Evolutionary conservation across 2,113 vertebrate species (phyloP).

Genomic region (Pangasianodon hypophthalmus): DNA sequence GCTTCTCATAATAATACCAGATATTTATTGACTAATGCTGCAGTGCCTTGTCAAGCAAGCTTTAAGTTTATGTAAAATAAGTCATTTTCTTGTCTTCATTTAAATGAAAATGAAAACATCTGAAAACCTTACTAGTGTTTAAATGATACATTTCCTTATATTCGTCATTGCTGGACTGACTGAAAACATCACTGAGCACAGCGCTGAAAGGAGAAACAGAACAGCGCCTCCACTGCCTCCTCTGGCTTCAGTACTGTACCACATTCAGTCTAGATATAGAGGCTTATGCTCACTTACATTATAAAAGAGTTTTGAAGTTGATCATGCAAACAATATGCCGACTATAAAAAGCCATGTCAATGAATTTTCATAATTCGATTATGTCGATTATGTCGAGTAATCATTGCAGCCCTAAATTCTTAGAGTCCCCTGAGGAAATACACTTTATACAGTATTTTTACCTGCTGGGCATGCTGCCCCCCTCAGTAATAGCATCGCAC

Average conservation of each 20-base stretch:
- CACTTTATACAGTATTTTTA: constrained; percentile 52
- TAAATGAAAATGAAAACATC: background rate
- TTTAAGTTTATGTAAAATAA: background rate
- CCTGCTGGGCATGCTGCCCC: constrained; percentile 79
- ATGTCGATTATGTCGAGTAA: background rate
- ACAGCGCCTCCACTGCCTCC: background rate
- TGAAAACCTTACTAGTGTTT: background rate
- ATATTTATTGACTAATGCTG: background rate
- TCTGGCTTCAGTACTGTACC: background rate
- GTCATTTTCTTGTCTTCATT: background rate
- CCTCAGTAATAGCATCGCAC: constrained; percentile 84
- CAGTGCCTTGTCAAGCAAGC: background rate
- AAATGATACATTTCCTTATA: background rate
- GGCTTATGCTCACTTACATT: background rate
- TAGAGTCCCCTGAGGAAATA: background rate
- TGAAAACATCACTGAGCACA: background rate
- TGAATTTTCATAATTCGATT: background rate
- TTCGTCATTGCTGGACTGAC: background rate
- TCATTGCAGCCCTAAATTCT: background rate
- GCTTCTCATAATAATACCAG: constrained; percentile 9
- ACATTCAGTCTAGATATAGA: background rate
- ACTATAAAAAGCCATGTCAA: background rate
- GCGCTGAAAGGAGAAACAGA: background rate
- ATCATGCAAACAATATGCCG: background rate
- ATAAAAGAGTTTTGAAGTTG: background rate